These are phyloP conservation scores for Neolamprologus toae DNA, from an alignment of 2,113 vertebrate species.

Conservation along the genomic window DNA sequence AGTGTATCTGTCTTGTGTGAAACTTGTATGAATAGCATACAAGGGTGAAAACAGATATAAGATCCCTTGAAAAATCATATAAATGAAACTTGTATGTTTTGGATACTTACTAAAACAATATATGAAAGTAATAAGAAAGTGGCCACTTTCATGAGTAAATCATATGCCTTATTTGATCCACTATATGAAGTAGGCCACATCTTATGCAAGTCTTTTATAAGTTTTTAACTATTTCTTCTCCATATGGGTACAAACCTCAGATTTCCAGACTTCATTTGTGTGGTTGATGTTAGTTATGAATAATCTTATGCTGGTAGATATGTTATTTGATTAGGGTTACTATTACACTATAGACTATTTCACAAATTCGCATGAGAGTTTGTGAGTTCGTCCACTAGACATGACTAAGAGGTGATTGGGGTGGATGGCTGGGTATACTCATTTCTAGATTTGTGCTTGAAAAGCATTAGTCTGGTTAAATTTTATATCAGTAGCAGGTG, in stretches of 20 bases:
- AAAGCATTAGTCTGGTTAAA: not conserved
- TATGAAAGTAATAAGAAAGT: not conserved
- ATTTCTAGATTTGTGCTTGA: not conserved
- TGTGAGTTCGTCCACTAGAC: not conserved
- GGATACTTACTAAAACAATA: not conserved
- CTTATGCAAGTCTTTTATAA: not conserved
- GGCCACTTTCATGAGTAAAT: not conserved
- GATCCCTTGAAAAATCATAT: not conserved
- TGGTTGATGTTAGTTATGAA: not conserved
- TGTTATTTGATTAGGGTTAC: not conserved
- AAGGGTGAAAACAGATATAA: not conserved
- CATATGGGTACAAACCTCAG: not conserved
- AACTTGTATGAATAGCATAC: not conserved
- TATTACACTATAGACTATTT: not conserved
- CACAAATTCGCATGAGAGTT: not conserved
- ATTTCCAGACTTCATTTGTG: not conserved
- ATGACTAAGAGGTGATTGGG: not conserved
- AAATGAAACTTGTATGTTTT: not conserved
- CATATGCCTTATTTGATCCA: not conserved
- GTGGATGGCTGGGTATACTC: not conserved
- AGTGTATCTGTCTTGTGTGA: not conserved
- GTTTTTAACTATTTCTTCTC: not conserved
- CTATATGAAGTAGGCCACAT: not conserved
- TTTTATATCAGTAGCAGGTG: not conserved
- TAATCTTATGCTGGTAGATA: not conserved